Percentiles rank a stretch among this genome's conserved stretches.
Evolutionary conservation across 1,140 invertebrate species (phyloP).

Genomic region (Drosophila sechellia): DNA sequence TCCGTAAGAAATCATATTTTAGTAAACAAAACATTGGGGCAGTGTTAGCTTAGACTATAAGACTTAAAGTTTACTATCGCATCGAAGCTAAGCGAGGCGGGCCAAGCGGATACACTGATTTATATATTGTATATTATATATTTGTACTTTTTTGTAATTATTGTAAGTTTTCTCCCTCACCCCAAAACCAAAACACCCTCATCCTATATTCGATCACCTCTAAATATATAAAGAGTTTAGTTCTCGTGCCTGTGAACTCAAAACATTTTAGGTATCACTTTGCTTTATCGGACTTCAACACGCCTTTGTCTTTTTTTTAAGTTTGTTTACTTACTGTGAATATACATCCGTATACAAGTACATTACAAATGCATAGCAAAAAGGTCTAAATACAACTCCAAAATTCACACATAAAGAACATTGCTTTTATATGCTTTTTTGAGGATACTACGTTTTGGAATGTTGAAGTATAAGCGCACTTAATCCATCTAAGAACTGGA

Average conservation of each 20-base stretch:
- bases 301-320: conserved; percentile 47
- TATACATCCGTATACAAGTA: conserved; percentile 41
- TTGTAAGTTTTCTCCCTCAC: conserved; percentile 62
- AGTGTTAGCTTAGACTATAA: conserved; percentile 61
- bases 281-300: conserved; percentile 29
- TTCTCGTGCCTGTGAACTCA: conserved; percentile 7
- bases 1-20: neutral
- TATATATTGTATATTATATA: conserved; percentile 79
- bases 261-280: neutral
- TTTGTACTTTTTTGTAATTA: conserved; percentile 79
- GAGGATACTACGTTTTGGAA: neutral
- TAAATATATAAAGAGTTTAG: conserved; percentile 41
- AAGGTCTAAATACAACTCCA: conserved; percentile 28
- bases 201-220: conserved; percentile 6
- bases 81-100: conserved; percentile 52
- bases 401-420: conserved; percentile 4
- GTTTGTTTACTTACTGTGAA: conserved; percentile 69
- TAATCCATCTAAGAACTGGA: too few relatives aligned
- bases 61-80: conserved; percentile 77
- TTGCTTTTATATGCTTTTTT: neutral
- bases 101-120: conserved; percentile 70
- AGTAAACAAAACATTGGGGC: conserved; percentile 4
- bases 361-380: conserved; percentile 61
- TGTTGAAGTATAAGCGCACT: too few relatives aligned
- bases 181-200: neutral